Evolutionary conservation across 92 coral and sea anemone species (phyloP), one percentile per base, ranked within the genome.

Genomic region (Virgularia gustaviana): DNA sequence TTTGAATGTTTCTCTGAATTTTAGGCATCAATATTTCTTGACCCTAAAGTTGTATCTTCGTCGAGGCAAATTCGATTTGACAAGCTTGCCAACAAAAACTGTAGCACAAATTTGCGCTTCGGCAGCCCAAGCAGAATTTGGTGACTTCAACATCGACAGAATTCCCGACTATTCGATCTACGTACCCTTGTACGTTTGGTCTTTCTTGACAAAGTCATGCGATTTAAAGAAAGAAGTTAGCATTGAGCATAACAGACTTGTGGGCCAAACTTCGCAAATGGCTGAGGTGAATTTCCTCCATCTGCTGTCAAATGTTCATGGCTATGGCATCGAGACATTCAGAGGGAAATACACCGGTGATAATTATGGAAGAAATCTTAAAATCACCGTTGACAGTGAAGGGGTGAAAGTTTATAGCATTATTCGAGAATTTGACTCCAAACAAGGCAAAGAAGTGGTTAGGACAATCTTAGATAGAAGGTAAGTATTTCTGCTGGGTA

Each of bases 241-340:
- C 6, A 75, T 85, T 11, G 98, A 92, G 58, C 98, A 92, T 77
- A 76, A 73, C 54, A 91, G 87, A 86, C 78, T 92, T 23, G 56
- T 73, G n/a, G 80, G 74, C 29, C 76, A 83, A 24, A 62, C 87
- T 13, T 70, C 75, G 18, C 80, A 77, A 42, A 94, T 86, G 29
- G 88, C 94, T 37, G 90, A 89, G 83, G 77, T 92, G 0, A 95
- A 92, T 56, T 83, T 89, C 29, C 83, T 92, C 41, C 92, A 92
- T 79, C 57, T 86, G 16, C 28, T 87, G 16, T 86, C 89, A 45
- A 76, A 75, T 52, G 85, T 92, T 24, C 87, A 84, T 32, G 98
- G 98, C 63, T 92, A 92, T 55, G 98, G 98, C 23, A 80, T 92
- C 25, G 98, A 92, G 29, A 70, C 88, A 23, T 92, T 92, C 78